Percentiles rank a stretch among this genome's conserved stretches.
phyloP scores from a whole-genome alignment of 2,888 invertebrate genomes.

The Hydriomena furcata region DNA sequence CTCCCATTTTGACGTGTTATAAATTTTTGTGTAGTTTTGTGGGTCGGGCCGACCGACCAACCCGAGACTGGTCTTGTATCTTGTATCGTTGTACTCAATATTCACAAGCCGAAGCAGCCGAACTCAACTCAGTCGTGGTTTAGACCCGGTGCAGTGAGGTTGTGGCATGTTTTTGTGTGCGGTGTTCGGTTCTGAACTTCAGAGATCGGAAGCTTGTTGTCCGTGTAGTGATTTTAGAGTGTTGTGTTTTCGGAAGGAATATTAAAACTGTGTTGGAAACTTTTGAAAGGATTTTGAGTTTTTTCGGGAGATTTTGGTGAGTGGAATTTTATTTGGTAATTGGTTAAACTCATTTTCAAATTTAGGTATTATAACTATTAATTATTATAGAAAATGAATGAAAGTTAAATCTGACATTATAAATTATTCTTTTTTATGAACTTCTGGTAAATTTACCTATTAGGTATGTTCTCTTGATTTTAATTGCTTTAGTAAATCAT shows the following conservation, averaged over 20 bases:
- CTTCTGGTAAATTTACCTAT: too few species aligned
- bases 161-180: slow-evolving; percentile 17
- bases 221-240: slow-evolving; percentile 17
- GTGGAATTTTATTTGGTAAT: slow-evolving; percentile 5
- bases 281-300: slow-evolving; percentile 19
- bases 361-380: too few species aligned
- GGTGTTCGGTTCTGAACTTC: slow-evolving; percentile 14
- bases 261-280: slow-evolving; percentile 19
- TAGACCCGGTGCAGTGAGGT: slow-evolving; percentile 20
- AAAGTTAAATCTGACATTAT: too few species aligned
- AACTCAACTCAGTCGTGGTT: slow-evolving; percentile 24
- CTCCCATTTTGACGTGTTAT: slow-evolving; percentile 80
- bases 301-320: slow-evolving; percentile 12
- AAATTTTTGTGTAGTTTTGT: slow-evolving; percentile 72
- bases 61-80: slow-evolving; percentile 36
- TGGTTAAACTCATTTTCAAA: not conserved
- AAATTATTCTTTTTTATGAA: too few species aligned
- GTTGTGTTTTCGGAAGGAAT: slow-evolving; percentile 13
- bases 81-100: slow-evolving; percentile 14
- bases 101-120: not conserved
- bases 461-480: too few species aligned
- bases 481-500: too few species aligned
- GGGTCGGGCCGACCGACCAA: slow-evolving; percentile 35
- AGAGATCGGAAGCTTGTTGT: slow-evolving; percentile 23
- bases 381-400: too few species aligned